phyloP scores from a whole-genome alignment of 2,888 invertebrate species.

The Agrochola macilenta region DNA sequence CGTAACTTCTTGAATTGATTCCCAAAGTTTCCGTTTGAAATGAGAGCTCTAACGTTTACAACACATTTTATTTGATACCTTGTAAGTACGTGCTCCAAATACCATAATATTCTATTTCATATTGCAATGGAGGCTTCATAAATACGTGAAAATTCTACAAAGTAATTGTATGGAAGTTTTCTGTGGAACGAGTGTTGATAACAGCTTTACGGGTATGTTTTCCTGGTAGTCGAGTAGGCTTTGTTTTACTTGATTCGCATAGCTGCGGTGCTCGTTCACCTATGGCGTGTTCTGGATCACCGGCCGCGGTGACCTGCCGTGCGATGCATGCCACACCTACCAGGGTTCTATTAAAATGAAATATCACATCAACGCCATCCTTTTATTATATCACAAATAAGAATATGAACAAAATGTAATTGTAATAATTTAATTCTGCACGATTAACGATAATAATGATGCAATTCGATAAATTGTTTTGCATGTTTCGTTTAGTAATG shows the following conservation, averaged over 20 bases:
- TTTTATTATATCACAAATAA: conserved; percentile 18
- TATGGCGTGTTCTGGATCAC: conserved; percentile 80
- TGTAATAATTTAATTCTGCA: conserved; percentile 18
- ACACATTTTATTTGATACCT: conserved; percentile 67
- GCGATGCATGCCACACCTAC: conserved; percentile 59
- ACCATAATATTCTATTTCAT: conserved; percentile 50
- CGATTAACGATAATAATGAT: conserved; percentile 3
- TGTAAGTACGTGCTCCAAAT: conserved; percentile 67
- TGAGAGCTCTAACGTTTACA: conserved; percentile 55
- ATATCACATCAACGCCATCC: conserved; percentile 28
- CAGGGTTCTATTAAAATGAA: conserved; percentile 44
- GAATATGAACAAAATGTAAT: conserved; percentile 22
- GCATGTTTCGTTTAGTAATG: background rate
- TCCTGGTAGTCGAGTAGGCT: conserved; percentile 49
- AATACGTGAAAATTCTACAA: conserved; percentile 57
- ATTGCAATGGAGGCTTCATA: conserved; percentile 56
- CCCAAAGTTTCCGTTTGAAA: conserved; percentile 59
- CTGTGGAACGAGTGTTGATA: conserved; percentile 49
- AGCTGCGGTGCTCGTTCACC: conserved; percentile 66
- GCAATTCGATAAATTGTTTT: conserved; percentile 9
- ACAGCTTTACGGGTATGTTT: conserved; percentile 49
- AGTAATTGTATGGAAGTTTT: conserved; percentile 60
- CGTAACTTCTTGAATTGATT: conserved; percentile 62
- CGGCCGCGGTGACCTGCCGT: conserved; percentile 68
- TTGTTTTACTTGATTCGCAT: conserved; percentile 37